Conservation (phyloP, 2,113 vertebrate genomes). For the Garra rufa region DNA sequence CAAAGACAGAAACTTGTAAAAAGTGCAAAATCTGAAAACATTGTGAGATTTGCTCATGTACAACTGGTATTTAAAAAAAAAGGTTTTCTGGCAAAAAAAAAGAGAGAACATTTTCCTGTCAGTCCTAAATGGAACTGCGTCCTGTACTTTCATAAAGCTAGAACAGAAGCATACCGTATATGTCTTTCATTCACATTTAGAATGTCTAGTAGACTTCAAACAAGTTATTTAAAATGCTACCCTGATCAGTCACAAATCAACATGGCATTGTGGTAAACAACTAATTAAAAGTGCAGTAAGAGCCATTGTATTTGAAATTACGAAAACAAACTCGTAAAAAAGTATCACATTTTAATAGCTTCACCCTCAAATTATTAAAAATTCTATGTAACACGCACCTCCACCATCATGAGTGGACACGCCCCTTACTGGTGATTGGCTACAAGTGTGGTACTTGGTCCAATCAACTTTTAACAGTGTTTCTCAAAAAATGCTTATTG, state of each 20-base stretch:
- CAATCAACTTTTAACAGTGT: not conserved
- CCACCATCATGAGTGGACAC: not conserved
- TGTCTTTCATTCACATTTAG: not conserved
- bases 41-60: not conserved
- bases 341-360: too few species aligned
- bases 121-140: not conserved
- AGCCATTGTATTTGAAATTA: not conserved
- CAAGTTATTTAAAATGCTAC: not conserved
- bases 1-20: not conserved
- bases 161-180: not conserved
- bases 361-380: too few species aligned
- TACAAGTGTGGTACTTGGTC: not conserved
- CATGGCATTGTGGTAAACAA: not conserved
- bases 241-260: not conserved
- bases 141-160: not conserved
- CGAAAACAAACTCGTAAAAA: not conserved
- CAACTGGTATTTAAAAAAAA: not conserved
- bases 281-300: not conserved
- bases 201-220: not conserved
- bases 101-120: not conserved
- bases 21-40: not conserved
- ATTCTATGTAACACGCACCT: not conserved
- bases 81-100: not conserved
- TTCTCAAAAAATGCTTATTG: not conserved
- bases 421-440: not conserved